Base-by-base conservation (phyloP, 2,113 vertebrate genomes). In the Mesocricetus auratus region DNA sequence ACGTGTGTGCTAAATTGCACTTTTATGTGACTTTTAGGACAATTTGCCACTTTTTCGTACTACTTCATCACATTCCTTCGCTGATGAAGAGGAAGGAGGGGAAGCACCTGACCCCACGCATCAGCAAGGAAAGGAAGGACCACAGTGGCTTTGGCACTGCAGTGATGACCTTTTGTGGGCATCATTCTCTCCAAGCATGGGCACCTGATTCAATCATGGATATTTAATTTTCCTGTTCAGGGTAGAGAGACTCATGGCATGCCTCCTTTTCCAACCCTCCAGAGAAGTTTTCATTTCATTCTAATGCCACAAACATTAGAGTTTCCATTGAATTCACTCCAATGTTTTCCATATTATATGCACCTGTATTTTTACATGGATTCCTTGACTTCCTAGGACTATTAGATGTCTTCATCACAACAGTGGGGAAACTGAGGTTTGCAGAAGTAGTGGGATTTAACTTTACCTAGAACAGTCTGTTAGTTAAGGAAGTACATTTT, bases 31-130 rank as follows among this genome's bases (percentile, higher is more conserved):
- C 21, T 86, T 97, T 1, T 96, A 95, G 81, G 66, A 94, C 91
- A 94, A 89, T 97, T 98, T 97, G 95, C 96, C 97, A 95, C 60
- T 97, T 97, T 97, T 73, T 50, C 21, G 78, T 87, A 50, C 77
- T 89, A 93, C 56, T 97, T 95, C 92, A 96, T 86, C 96, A 96
- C 89, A 69, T 98, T 92, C 87, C 93, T 95, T 86, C 82, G 90
- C 78, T 69, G 96, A 92, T 19, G 3, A 86, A 94, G 94, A 75
- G 96, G 71, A 85, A 96, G 42, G 85, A 50, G 29, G 95, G 88
- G 58, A 60, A 91, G 73, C 91, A 24, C 94, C 89, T 77, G 96
- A 88, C 89, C 95, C 95, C 74, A 19, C 33, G 29, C 2, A 47
- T 64, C 60, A 86, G 2, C 29, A 1, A 47, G 56, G 36, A 42